These are phyloP conservation scores for Leptopilina drosophilae DNA, from an alignment of 2,888 invertebrate genomes.

Conservation along the genomic window DNA sequence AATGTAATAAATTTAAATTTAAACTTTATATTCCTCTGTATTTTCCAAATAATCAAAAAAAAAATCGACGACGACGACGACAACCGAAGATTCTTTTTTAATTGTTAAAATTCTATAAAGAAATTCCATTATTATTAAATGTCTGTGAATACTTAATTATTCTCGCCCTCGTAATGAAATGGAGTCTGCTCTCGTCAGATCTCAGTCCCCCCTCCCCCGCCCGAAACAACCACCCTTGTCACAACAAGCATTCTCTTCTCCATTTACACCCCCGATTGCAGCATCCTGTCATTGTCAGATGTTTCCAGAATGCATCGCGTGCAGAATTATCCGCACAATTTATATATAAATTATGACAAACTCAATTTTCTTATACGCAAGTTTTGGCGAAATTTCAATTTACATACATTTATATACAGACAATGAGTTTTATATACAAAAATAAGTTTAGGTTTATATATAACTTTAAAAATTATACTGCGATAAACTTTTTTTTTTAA, in stretches of 20 bases:
- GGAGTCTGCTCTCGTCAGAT: constrained; percentile 7
- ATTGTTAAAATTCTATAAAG: too few relatives aligned
- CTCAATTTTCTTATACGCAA: neutral
- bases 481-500: neutral
- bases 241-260: constrained; percentile 36
- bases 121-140: neutral
- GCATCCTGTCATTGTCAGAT: constrained; percentile 29
- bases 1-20: too few relatives aligned
- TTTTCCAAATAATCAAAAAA: too few relatives aligned
- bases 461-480: neutral
- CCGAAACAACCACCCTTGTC: constrained; percentile 29
- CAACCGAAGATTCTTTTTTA: too few relatives aligned
- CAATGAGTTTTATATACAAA: too few relatives aligned
- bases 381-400: too few relatives aligned
- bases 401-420: too few relatives aligned
- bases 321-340: neutral
- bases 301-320: constrained; percentile 5
- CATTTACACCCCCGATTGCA: constrained; percentile 14
- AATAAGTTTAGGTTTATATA: too few relatives aligned
- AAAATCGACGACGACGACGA: too few relatives aligned
- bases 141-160: neutral
- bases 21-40: too few relatives aligned
- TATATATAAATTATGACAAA: neutral
- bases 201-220: too few relatives aligned
- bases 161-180: constrained; percentile 13